phyloP scores from a whole-genome alignment of 2,113 vertebrate genomes.

The Heterochromis multidens region DNA sequence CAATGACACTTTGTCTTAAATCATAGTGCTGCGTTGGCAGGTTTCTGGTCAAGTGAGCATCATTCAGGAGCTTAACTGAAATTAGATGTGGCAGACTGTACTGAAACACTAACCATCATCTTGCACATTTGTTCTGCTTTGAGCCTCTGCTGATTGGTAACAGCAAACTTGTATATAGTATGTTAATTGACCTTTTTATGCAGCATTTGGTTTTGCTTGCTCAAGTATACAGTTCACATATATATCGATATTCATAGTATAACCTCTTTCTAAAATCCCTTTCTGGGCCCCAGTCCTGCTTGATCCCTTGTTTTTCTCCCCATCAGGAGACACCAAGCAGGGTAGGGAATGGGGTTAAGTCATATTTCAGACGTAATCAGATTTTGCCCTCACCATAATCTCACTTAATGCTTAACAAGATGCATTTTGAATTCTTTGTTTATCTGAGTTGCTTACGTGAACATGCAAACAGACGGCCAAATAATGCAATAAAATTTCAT shows the following conservation, averaged over 20 bases:
- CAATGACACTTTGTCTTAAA: conserved; percentile 53
- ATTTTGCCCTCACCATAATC: conserved; percentile 58
- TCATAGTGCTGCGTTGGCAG: conserved; percentile 39
- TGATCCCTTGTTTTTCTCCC: conserved; percentile 56
- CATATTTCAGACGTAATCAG: conserved; percentile 70
- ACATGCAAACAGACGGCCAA: not conserved
- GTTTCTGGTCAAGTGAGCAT: conserved; percentile 56
- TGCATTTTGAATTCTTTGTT: conserved; percentile 23
- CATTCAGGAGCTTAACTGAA: conserved; percentile 33
- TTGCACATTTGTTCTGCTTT: conserved; percentile 14
- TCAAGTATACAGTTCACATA: not conserved
- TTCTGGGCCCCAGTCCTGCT: conserved; percentile 52
- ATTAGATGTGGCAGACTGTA: conserved; percentile 37
- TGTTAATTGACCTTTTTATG: not conserved
- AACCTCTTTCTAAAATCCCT: conserved; percentile 35
- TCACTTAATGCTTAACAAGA: conserved; percentile 35
- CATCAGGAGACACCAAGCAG: conserved; percentile 21
- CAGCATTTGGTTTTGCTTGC: not conserved
- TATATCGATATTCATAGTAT: not conserved
- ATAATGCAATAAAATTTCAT: not conserved
- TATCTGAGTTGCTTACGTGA: not conserved
- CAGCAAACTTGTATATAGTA: not conserved
- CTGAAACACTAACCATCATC: conserved; percentile 40
- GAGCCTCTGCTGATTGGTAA: not conserved
- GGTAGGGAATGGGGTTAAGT: conserved; percentile 58